Conservation (phyloP, 1,140 invertebrate genomes). For the Samia ricini region DNA sequence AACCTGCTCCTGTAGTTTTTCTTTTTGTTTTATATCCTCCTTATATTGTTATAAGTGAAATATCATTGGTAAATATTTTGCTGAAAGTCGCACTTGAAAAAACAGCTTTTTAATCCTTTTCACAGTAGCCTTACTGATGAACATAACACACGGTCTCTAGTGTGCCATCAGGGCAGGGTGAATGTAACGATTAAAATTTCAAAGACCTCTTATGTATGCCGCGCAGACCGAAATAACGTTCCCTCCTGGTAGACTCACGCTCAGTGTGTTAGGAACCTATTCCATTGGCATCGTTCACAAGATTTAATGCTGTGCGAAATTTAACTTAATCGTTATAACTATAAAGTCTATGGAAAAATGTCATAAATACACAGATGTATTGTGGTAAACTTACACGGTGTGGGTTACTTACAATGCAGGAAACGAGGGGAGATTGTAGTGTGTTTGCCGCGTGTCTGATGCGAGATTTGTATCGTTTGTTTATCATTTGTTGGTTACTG, state of each 20-base stretch:
- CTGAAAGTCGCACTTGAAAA: not conserved
- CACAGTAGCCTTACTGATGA: slow-evolving; percentile 26
- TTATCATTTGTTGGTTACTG: slow-evolving; percentile 32
- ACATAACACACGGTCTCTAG: slow-evolving; percentile 42
- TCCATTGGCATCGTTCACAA: slow-evolving; percentile 14
- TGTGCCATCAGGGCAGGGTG: slow-evolving; percentile 61
- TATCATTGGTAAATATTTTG: not conserved
- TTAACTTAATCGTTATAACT: slow-evolving; percentile 32
- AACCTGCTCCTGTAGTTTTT: not conserved
- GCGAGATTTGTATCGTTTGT: slow-evolving; percentile 56
- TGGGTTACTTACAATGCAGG: slow-evolving; percentile 56
- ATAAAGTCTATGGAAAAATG: slow-evolving; percentile 12
- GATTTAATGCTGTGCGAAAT: slow-evolving; percentile 25
- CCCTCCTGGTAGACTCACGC: slow-evolving; percentile 55
- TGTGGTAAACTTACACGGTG: slow-evolving; percentile 33
- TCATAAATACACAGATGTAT: slow-evolving; percentile 16
- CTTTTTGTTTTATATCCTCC: not conserved
- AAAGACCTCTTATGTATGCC: slow-evolving; percentile 56
- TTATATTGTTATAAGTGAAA: not conserved
- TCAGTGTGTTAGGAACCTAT: slow-evolving; percentile 26
- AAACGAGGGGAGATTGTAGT: slow-evolving; percentile 59
- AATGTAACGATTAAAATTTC: slow-evolving; percentile 74
- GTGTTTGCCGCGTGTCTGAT: slow-evolving; percentile 43
- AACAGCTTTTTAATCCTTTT: slow-evolving; percentile 23
- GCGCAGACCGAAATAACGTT: slow-evolving; percentile 61